These are phyloP conservation scores for Xenotilapia caudafasciata DNA, from an alignment of 2,113 vertebrate species.

Conservation along the genomic window DNA sequence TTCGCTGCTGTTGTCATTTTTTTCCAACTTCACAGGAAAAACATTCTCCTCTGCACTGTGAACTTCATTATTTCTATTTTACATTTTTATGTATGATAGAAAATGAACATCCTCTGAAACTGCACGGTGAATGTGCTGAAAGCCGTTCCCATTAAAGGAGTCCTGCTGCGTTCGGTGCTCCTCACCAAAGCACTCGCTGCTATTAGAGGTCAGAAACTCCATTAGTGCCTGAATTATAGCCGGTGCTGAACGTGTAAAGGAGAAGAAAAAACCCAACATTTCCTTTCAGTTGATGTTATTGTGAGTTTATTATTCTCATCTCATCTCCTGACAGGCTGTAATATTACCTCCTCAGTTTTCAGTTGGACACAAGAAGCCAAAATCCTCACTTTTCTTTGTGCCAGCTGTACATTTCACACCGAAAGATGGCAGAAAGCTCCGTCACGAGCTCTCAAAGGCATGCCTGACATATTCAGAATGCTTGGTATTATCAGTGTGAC, in stretches of 20 bases:
- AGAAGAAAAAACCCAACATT: neutral
- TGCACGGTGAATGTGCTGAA: neutral
- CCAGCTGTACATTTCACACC: neutral
- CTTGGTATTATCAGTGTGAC: neutral
- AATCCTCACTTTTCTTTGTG: neutral
- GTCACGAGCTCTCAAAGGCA: neutral
- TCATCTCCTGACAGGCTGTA: neutral
- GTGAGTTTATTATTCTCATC: neutral
- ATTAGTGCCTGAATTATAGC: neutral
- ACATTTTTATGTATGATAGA: neutral
- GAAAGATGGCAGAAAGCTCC: neutral
- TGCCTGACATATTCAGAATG: neutral
- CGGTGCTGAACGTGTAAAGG: neutral
- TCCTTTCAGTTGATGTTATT: neutral
- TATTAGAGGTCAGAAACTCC: neutral
- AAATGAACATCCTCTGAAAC: neutral
- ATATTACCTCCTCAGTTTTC: neutral
- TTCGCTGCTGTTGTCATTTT: neutral
- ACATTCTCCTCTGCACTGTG: neutral
- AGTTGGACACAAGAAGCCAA: neutral
- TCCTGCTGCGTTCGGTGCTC: neutral
- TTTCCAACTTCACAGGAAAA: neutral
- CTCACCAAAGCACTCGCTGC: neutral
- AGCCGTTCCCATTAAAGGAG: neutral
- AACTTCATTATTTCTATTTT: neutral